A percentile compares a stretch with the other conserved stretches of the same genome.
Evolutionary conservation across 2,113 vertebrate species (phyloP).

Genomic region (Mormoops blainvillei): DNA sequence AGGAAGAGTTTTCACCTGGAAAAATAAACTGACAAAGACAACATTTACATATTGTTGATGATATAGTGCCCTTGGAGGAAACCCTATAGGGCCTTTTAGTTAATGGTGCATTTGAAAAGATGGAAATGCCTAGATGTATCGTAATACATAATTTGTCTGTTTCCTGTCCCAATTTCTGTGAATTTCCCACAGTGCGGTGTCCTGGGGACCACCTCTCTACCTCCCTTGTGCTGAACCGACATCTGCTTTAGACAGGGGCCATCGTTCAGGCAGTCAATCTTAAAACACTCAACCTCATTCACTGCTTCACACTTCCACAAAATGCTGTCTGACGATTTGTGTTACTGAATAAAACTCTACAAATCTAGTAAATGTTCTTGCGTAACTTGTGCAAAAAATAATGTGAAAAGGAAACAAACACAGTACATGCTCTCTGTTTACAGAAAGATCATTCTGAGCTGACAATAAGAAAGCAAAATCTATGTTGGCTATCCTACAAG

Average conservation of each 20-base stretch:
- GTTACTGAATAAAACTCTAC: neutral
- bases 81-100: neutral
- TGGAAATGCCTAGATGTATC: neutral
- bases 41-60: constrained; percentile 51
- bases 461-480: accelerated
- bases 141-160: neutral
- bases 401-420: accelerated
- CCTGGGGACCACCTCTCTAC: neutral
- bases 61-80: constrained; percentile 27
- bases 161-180: neutral
- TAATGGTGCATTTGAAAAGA: constrained; percentile 47
- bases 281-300: accelerated
- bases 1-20: constrained; percentile 54
- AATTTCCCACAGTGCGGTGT: neutral
- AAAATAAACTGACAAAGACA: constrained; percentile 63
- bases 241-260: neutral
- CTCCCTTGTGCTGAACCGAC: too few relatives aligned
- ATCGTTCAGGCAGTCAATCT: neutral
- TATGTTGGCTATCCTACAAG: accelerated
- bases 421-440: accelerated
- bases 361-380: too few relatives aligned
- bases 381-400: neutral
- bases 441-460: neutral
- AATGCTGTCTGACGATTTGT: neutral
- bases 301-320: neutral